These are phyloP conservation scores for Poecilia latipinna DNA, from an alignment of 2,113 vertebrate species.

Conservation along the genomic window DNA sequence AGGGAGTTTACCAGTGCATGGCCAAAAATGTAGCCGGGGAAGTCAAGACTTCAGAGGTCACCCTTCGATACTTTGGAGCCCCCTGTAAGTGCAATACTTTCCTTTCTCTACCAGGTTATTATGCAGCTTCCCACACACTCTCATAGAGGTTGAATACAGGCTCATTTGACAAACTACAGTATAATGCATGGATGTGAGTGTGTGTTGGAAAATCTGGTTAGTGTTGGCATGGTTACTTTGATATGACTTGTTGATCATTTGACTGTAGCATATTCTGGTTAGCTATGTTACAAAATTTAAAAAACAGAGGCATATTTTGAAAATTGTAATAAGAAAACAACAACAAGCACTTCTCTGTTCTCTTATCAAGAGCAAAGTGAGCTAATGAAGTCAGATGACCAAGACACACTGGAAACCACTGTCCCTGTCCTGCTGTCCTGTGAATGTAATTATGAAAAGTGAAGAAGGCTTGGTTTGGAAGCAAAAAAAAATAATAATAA, in stretches of 20 bases:
- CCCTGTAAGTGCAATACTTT: constrained; percentile 82
- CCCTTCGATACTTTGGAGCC: constrained; percentile 92
- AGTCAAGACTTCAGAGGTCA: constrained; percentile 95
- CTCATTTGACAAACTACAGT: neutral
- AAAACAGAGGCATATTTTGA: too few species aligned
- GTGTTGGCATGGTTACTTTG: neutral
- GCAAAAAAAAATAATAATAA: too few species aligned
- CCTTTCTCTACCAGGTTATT: neutral
- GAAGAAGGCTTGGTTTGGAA: too few species aligned
- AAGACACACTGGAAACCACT: too few species aligned
- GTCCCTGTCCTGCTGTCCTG: too few species aligned
- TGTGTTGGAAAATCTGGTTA: neutral
- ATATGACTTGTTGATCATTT: neutral
- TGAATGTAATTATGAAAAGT: too few species aligned
- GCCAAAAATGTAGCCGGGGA: constrained; percentile 96
- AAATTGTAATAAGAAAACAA: too few species aligned
- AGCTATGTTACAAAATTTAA: neutral
- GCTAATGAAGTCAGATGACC: too few species aligned
- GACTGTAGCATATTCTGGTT: neutral
- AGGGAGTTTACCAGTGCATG: constrained; percentile 98
- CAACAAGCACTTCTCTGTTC: too few species aligned
- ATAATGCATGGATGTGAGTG: neutral
- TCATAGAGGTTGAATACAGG: too few species aligned
- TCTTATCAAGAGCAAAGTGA: too few species aligned
- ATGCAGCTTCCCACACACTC: neutral